phyloP scores from a whole-genome alignment of 2,797 vertebrate genomes.

The Garrulus glandarius region DNA sequence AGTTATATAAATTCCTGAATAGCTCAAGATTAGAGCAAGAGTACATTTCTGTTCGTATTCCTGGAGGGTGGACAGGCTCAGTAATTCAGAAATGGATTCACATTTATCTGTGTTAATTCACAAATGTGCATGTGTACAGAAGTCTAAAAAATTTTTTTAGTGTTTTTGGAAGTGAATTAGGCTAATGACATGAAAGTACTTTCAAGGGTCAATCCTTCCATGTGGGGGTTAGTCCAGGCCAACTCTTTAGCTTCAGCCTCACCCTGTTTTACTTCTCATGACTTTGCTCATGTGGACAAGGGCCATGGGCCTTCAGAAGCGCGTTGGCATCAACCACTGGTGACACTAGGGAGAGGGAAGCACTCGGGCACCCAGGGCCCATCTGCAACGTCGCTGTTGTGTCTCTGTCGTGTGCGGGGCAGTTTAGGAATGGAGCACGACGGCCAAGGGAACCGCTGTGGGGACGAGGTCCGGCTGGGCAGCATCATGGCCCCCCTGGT shows the following conservation, averaged over 20 bases:
- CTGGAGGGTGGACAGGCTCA: not conserved
- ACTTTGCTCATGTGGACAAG: not conserved
- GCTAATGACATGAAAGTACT: not conserved
- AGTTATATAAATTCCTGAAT: not conserved
- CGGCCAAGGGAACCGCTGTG: slow-evolving; percentile 95
- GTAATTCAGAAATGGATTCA: not conserved
- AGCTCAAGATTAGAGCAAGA: not conserved
- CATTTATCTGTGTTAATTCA: not conserved
- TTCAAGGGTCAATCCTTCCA: not conserved
- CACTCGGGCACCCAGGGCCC: rapidly evolving
- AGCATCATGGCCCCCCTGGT: slow-evolving; percentile 99
- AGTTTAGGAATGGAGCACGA: slow-evolving; percentile 98
- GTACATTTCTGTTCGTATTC: not conserved
- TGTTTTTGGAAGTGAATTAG: not conserved
- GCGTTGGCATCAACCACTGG: not conserved
- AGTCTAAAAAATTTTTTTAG: not conserved
- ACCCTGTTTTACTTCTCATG: not conserved
- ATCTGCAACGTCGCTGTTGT: not conserved
- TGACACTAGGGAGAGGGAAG: not conserved
- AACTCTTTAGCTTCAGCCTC: not conserved
- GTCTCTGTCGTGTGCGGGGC: not conserved
- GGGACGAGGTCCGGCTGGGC: slow-evolving; percentile 94
- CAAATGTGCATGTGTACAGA: not conserved
- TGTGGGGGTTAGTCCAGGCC: not conserved
- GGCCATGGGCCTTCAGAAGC: not conserved